phyloP scores from a whole-genome alignment of 2,797 vertebrate genomes.

The Argentina silus region DNA sequence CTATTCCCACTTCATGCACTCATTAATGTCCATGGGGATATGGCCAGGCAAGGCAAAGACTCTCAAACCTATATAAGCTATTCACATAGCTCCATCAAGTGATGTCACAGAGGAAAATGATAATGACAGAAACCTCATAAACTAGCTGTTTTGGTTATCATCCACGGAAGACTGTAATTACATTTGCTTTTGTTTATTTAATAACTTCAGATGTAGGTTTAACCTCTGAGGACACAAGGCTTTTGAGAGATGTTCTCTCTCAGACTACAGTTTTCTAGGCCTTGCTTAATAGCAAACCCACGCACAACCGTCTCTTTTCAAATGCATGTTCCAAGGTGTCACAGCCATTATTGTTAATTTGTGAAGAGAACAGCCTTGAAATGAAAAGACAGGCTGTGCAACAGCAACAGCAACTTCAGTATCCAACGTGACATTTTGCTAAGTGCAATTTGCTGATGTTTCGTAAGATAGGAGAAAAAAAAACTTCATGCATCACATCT shows the following conservation, averaged over 20 bases:
- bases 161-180: background rate
- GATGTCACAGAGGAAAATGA: background rate
- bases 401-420: background rate
- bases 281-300: conserved; percentile 20
- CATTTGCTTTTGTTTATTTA: background rate
- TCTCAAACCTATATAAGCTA: background rate
- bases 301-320: conserved; percentile 19
- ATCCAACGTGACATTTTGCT: conserved; percentile 23
- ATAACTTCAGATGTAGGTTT: background rate
- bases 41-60: background rate
- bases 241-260: background rate
- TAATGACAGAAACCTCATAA: background rate
- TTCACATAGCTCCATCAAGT: conserved; percentile 1
- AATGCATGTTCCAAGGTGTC: conserved; percentile 21
- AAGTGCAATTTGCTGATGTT: background rate
- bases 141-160: background rate
- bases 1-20: background rate
- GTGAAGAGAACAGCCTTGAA: conserved; percentile 18
- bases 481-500: background rate
- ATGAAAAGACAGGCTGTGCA: background rate
- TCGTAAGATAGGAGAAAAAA: background rate
- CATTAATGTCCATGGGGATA: background rate
- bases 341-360: conserved; percentile 11
- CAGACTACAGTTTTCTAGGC: background rate
- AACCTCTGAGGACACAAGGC: background rate